These are phyloP conservation scores for Zaprionus taronus DNA, from an alignment of 1,140 invertebrate species.

Conservation along the genomic window DNA sequence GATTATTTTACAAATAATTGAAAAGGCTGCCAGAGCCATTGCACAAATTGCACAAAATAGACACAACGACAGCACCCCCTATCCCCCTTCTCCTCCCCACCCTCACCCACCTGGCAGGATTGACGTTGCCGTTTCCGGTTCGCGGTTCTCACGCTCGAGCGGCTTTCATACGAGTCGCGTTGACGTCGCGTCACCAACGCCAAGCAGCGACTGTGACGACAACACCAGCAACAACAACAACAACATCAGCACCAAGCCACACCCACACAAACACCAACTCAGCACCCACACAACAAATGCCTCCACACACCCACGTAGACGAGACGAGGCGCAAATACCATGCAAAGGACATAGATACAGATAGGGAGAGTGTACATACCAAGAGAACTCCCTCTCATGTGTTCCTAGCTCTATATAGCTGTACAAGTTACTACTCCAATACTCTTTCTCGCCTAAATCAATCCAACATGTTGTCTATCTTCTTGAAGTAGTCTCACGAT, in stretches of 20 bases:
- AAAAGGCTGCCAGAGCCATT: slow-evolving; percentile 67
- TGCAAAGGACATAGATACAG: slow-evolving; percentile 24
- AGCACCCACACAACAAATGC: slow-evolving; percentile 2
- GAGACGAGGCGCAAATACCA: slow-evolving; percentile 29
- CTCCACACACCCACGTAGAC: slow-evolving; percentile 31
- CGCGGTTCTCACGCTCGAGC: slow-evolving; percentile 41
- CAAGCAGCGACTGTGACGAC: slow-evolving; percentile 59
- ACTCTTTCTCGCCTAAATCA: neutral
- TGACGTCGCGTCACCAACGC: slow-evolving; percentile 47
- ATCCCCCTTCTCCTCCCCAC: neutral
- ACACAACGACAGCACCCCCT: slow-evolving; percentile 33
- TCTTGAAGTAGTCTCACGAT: too few relatives aligned
- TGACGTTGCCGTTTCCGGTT: slow-evolving; percentile 40
- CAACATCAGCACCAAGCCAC: slow-evolving; percentile 34
- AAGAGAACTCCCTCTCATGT: neutral
- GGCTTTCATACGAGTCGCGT: slow-evolving; percentile 30
- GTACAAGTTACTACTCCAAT: neutral
- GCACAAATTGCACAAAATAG: slow-evolving; percentile 69
- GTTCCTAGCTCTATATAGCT: neutral
- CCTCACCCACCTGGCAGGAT: neutral
- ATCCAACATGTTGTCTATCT: too few relatives aligned
- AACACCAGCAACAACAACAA: slow-evolving; percentile 53
- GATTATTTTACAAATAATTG: slow-evolving; percentile 82
- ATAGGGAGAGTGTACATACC: neutral
- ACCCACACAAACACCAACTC: slow-evolving; percentile 37